Base-by-base conservation (phyloP, 2,113 vertebrate species). In the Salvelinus alpinus region DNA sequence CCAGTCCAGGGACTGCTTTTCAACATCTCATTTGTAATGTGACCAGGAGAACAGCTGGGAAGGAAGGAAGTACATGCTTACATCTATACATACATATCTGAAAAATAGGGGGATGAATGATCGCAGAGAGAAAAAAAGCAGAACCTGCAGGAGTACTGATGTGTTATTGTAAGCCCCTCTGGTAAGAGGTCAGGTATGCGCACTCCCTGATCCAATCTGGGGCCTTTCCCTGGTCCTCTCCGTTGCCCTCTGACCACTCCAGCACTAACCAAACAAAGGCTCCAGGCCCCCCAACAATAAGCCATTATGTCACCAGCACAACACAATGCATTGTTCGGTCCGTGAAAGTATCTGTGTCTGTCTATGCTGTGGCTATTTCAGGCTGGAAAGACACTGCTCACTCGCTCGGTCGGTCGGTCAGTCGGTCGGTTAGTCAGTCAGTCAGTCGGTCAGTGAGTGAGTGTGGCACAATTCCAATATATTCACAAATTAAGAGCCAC, bases 1-100 rank as follows among this genome's bases (percentile, higher is more conserved):
- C 79, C 86, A 87, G 86, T 88, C 90, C 79, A 89, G 81, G 75
- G 83, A 87, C 87, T 87, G 83, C 91, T 89, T 94, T 94, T 92
- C 91, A 95, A 90, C 85, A 48, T 93, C 92, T 93, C 90, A 92
- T 94, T 94, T 95, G 91, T 93, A 94, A 93, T 25, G 29, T 86
- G 88, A 92, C 90, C 90, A 77, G 90, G 80, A 79, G 86, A 95
- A 93, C 94, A 94, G 94, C 93, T 93, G 88, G 88, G 85, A 79
- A 62, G 2, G 54, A 16, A 68, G 44, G 44, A 34, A 59, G 25
- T 29, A 54, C 25, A 54, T 54, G n/a, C 48, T 51, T 47, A 71
- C 14, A 71, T 31, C 47, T 18, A 18, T 16, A 27, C 22, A 54
- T 13, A 31, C 27, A 68, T 34, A 34, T n/a, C 22, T 24, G 14